Evolutionary conservation across 2,888 invertebrate species (phyloP).

Genomic region (Chromoteleia sp.): DNA sequence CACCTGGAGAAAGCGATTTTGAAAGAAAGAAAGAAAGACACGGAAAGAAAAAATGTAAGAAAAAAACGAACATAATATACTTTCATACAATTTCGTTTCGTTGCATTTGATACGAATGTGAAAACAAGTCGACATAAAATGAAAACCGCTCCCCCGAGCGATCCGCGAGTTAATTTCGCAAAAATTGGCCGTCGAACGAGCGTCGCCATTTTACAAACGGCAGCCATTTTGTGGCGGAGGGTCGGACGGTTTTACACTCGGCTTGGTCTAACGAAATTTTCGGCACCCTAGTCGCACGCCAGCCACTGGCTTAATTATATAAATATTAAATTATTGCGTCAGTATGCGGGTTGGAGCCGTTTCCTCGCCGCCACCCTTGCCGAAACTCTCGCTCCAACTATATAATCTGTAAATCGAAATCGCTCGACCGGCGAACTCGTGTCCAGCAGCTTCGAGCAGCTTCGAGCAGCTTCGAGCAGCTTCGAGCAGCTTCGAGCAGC

Average conservation of each 20-base stretch:
- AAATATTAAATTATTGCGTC: constrained; percentile 82
- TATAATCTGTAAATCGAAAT: constrained; percentile 66
- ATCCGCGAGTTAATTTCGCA: constrained; percentile 74
- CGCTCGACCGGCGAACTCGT: constrained; percentile 50
- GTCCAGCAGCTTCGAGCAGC: too few relatives aligned
- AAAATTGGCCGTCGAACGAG: constrained; percentile 75
- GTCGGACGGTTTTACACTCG: constrained; percentile 82
- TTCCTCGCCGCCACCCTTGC: constrained; percentile 43
- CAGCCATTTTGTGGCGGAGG: constrained; percentile 80
- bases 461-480: too few relatives aligned
- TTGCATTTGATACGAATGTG: constrained; percentile 4
- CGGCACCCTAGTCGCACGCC: constrained; percentile 74
- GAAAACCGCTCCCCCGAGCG: constrained; percentile 40
- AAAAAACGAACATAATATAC: background rate
- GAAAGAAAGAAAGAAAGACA: background rate
- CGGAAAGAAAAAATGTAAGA: too few relatives aligned
- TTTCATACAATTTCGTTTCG: background rate
- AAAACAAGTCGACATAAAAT: constrained; percentile 23
- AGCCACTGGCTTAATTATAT: constrained; percentile 81
- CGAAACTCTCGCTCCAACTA: constrained; percentile 50
- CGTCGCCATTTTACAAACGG: constrained; percentile 77
- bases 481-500: too few relatives aligned
- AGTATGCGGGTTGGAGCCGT: constrained; percentile 71
- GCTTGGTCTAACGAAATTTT: constrained; percentile 81
- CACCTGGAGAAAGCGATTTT: background rate